These are phyloP conservation scores for Notarius lentiginosus DNA, from an alignment of 2,113 vertebrate species.

Conservation along the genomic window DNA sequence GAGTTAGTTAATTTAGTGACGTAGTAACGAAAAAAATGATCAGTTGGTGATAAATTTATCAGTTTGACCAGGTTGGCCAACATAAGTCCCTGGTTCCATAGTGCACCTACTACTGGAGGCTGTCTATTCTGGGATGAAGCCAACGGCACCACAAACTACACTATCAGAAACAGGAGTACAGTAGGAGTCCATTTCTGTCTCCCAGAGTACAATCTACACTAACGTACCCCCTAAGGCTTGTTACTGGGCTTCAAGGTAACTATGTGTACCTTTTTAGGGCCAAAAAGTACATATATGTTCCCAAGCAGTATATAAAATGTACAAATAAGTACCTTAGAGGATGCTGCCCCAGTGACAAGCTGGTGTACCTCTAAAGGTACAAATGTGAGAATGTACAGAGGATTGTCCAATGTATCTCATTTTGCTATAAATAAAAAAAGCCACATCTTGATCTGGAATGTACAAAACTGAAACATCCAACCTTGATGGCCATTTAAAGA, in stretches of 20 bases:
- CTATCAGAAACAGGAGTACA: neutral
- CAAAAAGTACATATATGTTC: no score
- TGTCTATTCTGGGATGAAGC: neutral
- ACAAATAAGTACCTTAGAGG: no score
- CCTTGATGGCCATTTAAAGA: neutral
- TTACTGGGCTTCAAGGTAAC: no score
- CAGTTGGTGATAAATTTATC: neutral
- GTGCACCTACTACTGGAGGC: neutral
- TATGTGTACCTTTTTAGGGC: no score
- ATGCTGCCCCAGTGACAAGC: no score
- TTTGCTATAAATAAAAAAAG: neutral
- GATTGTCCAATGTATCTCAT: neutral
- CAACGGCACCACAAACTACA: neutral
- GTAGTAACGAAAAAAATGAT: neutral
- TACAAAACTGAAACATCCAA: slow-evolving; percentile 1
- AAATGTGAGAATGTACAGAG: no score
- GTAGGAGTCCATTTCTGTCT: no score
- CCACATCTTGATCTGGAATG: neutral
- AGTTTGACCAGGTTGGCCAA: neutral
- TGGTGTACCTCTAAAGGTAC: no score
- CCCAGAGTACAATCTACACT: no score
- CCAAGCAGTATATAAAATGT: no score
- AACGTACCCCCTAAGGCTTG: no score
- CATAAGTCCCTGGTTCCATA: neutral
- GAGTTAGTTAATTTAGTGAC: neutral